These are phyloP conservation scores for Delphinapterus leucas DNA, from an alignment of 2,113 vertebrate species.

Conservation along the genomic window DNA sequence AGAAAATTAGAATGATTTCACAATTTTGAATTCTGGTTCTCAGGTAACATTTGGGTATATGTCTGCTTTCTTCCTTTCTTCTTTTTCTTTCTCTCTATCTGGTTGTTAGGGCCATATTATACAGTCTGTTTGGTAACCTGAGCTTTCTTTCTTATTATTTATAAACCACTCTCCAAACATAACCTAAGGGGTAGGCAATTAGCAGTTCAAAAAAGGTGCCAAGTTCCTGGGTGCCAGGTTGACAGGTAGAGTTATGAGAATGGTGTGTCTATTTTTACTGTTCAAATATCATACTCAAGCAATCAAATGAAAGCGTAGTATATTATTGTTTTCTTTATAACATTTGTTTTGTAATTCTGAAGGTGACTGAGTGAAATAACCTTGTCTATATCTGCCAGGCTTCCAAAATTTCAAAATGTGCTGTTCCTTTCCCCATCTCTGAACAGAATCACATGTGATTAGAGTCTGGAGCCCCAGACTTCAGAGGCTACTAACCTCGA, in stretches of 20 bases:
- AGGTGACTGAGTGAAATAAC: background rate
- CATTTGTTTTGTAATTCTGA: background rate
- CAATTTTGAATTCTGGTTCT: background rate
- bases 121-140: background rate
- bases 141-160: background rate
- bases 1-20: background rate
- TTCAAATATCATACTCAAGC: background rate
- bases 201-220: background rate
- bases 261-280: background rate
- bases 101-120: background rate
- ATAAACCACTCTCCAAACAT: background rate
- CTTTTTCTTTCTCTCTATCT: background rate
- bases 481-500: background rate
- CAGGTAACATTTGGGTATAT: background rate
- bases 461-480: background rate
- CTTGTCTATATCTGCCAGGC: background rate
- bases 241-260: background rate
- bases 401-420: background rate
- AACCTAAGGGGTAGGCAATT: background rate
- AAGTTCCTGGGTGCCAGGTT: background rate
- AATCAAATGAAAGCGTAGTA: background rate
- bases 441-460: background rate
- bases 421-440: background rate
- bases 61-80: background rate
- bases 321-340: background rate